Percentiles rank a stretch among this genome's conserved stretches.
Evolutionary conservation across 2,888 invertebrate genomes (phyloP).

Genomic region (Hoplodrina blanda): DNA sequence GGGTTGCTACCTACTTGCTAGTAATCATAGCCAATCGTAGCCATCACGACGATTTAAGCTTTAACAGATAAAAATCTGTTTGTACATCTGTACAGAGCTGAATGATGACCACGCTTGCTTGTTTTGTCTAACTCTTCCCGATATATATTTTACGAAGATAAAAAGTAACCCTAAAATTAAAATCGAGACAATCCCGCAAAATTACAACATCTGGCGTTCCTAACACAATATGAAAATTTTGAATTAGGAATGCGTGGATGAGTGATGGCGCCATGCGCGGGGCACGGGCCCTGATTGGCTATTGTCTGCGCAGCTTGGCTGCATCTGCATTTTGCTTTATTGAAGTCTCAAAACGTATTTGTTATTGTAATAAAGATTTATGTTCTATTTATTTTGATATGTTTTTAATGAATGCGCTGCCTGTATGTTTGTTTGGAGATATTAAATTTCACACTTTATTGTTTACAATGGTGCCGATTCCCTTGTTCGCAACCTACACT

Average conservation of each 20-base stretch:
- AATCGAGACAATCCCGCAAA: conserved; percentile 33
- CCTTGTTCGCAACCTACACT: too few species aligned
- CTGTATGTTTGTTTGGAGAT: conserved; percentile 15
- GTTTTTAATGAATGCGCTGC: conserved; percentile 36
- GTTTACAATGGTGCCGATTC: neutral
- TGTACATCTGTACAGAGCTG: too few species aligned
- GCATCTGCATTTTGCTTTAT: conserved; percentile 70
- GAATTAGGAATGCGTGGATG: conserved; percentile 77
- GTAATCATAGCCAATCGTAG: too few species aligned
- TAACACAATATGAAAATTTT: conserved; percentile 62
- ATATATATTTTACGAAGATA: neutral
- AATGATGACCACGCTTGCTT: neutral
- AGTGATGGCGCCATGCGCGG: conserved; percentile 76
- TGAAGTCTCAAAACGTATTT: conserved; percentile 44
- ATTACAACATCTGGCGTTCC: conserved; percentile 57
- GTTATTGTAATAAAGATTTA: conserved; percentile 54
- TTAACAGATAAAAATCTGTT: too few species aligned
- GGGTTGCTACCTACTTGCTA: too few species aligned
- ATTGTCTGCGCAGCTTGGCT: conserved; percentile 83
- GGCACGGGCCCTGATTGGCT: conserved; percentile 79
- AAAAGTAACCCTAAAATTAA: neutral
- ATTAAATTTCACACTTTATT: conserved; percentile 27
- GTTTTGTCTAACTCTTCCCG: neutral
- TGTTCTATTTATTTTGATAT: conserved; percentile 49
- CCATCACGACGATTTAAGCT: too few species aligned